Evolutionary conservation across 2,797 vertebrate species (phyloP), one percentile per base, ranked within the genome.

Genomic region (Eutrigla gurnardus): DNA sequence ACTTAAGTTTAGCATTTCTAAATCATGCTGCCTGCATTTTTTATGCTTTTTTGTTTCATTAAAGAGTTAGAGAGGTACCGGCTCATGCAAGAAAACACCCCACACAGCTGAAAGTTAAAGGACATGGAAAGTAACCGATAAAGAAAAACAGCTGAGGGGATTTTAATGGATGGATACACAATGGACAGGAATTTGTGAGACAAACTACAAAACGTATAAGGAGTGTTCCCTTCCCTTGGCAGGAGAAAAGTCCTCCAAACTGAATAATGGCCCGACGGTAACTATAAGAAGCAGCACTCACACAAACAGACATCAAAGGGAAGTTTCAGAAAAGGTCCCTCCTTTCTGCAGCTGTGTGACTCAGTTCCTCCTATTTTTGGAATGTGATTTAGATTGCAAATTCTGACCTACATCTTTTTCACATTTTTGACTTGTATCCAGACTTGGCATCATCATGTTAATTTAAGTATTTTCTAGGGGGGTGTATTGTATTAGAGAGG

Each of bases 361-460:
- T 90, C 87, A 77, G 40, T 76, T 65, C 25, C 39, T 75, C 67
- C 82, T 86, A 88, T 86, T 90, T 89, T 84, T 73, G 83, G 77
- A 81, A 66, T 36, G 53, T 61, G 72, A 92, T 88, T 92, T 90
- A 91, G 88, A 90, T 88, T 89, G 86, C 91, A 88, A 89, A 92
- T 91, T 90, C 49, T 89, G 87, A 89, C 88, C 85, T 81, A 89
- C 70, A 86, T 92, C 65, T 75, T 77, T 68, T 40, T 35, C 64
- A 49, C 25, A 25, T 25, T 75, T 90, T 81, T 69, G 65, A 84
- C 75, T 85, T 55, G 36, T 58, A 85, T 73, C 74, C 80, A 87
- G 70, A 47, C 53, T 35, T 15, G 33, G 66, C 70, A 71, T 69
- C 60, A 37, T 77, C 61, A 8, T 68, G 84, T 86, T 84, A 32